Conservation (phyloP, 2,888 invertebrate species). For the Zele albiditarsus region DNA sequence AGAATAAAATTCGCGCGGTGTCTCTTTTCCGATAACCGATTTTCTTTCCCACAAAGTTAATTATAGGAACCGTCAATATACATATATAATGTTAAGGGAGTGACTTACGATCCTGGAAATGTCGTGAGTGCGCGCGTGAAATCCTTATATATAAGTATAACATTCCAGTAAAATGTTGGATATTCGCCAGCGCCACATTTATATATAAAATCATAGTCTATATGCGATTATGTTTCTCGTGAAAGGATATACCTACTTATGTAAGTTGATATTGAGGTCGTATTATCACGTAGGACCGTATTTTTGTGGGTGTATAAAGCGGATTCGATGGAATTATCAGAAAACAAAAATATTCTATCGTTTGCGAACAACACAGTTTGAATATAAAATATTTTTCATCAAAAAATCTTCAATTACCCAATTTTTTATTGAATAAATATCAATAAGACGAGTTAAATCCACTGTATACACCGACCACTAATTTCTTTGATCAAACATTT, state of each 20-base stretch:
- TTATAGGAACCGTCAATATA: slow-evolving; percentile 67
- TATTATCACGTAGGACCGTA: too few relatives aligned
- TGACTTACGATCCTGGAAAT: slow-evolving; percentile 50
- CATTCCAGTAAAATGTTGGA: slow-evolving; percentile 44
- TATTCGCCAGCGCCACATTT: slow-evolving; percentile 46
- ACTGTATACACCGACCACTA: too few relatives aligned
- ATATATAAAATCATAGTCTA: slow-evolving; percentile 32
- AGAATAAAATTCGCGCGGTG: slow-evolving; percentile 18
- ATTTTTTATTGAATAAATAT: too few relatives aligned
- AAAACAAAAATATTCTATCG: too few relatives aligned
- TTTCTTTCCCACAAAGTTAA: slow-evolving; percentile 63
- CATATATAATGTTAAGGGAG: slow-evolving; percentile 16
- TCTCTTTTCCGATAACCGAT: slow-evolving; percentile 63
- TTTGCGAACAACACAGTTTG: too few relatives aligned
- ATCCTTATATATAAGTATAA: slow-evolving; percentile 1
- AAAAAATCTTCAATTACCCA: too few relatives aligned
- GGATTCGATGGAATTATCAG: too few relatives aligned
- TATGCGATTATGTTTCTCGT: neutral
- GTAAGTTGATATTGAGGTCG: neutral
- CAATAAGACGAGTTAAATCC: too few relatives aligned
- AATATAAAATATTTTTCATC: too few relatives aligned
- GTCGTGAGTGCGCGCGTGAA: slow-evolving; percentile 17
- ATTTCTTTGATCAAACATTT: too few relatives aligned
- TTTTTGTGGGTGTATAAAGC: too few relatives aligned
- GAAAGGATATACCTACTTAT: neutral